Evolutionary conservation across 1,140 invertebrate species (phyloP).

Genomic region (Rhopalosiphum padi): DNA sequence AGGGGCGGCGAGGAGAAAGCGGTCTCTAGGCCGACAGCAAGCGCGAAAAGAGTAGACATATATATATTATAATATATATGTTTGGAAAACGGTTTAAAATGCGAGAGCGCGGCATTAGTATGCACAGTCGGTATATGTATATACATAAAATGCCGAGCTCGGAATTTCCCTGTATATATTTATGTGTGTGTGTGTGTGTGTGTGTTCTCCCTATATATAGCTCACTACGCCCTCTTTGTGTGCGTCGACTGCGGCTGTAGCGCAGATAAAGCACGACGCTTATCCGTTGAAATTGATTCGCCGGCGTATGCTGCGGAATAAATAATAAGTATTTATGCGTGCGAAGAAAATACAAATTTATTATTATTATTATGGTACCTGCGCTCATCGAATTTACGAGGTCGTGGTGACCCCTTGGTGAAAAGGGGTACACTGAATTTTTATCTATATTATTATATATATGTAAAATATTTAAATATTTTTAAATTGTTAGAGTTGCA

Average conservation of each 20-base stretch:
- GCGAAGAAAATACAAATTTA: constrained; percentile 28
- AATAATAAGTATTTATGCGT: constrained; percentile 1
- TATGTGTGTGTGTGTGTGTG: neutral
- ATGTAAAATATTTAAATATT: neutral
- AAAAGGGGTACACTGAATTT: neutral
- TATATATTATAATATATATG: neutral
- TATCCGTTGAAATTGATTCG: constrained; percentile 42
- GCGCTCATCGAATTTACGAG: neutral
- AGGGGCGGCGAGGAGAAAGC: neutral
- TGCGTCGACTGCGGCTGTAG: neutral
- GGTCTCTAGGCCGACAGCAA: neutral
- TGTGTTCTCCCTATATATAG: neutral
- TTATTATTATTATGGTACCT: constrained; percentile 1
- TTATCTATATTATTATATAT: neutral
- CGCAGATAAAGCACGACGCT: constrained; percentile 31
- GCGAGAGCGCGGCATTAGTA: neutral
- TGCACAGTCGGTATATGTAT: neutral
- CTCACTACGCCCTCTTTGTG: neutral
- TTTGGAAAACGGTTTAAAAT: constrained; percentile 32
- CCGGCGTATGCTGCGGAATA: neutral
- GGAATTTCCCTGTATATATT: neutral
- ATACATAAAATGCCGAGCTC: neutral
- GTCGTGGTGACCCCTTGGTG: too few species aligned
- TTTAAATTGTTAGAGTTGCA: neutral
- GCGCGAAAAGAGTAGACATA: neutral